Evolutionary conservation across 2,797 vertebrate species (phyloP), one percentile per base, ranked within the genome.

Genomic region (Hyperoplus lanceolatus): DNA sequence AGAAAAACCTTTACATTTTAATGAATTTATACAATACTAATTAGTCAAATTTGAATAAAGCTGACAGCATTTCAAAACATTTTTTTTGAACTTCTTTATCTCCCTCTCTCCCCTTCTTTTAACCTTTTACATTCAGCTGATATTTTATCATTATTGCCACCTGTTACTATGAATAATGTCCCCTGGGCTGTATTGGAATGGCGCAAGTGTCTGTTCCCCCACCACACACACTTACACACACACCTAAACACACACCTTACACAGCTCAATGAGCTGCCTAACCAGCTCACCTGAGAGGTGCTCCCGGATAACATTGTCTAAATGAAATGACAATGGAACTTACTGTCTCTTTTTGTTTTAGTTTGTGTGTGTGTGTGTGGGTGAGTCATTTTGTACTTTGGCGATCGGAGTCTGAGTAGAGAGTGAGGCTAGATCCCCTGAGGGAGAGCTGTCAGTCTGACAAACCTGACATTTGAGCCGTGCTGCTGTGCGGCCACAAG

Each of bases 391-490:
- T 38, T 71, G 68, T 68, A 57, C 73, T 75, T 43, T 53, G 15
- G 38, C 73, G 81, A 84, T 81, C 65, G 77, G 67, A 75, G 73
- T 42, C 81, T 18, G 70, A 74, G 72, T 70, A 51, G 70, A 83
- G 76, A 78, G 68, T 8, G 2, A 29, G 64, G 75, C 70, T 73
- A 51, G 18, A 5, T 77, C 70, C 87, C 91, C 79, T 13, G 46
- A 70, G 88, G 90, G 65, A 60, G 77, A 85, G 73, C 85, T 89
- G 83, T 87, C 88, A 90, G 75, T 85, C 81, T 89, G 92, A 92
- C 85, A 92, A 84, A 88, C 79, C 75, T 93, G 93, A 90, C 91
- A 93, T 94, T 94, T 92, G 84, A 87, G 84, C 84, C 70, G 61
- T 38, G 55, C 77, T 80, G 78, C 70, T 8, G 41, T 84, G 83